Conservation (phyloP, 2,888 invertebrate genomes). For the Eristalinus aeneus region DNA sequence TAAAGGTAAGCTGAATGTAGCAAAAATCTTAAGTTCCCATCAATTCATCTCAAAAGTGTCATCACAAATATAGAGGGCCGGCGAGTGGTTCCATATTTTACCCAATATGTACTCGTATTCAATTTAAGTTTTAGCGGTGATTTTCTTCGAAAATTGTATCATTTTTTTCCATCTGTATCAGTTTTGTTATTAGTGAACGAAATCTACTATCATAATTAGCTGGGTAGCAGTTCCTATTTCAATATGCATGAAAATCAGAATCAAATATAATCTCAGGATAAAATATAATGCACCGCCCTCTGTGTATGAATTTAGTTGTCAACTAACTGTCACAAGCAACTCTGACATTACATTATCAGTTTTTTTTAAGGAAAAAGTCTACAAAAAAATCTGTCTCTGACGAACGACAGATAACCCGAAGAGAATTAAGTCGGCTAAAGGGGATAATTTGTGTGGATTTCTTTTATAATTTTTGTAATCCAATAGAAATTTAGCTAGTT, state of each 20-base stretch:
- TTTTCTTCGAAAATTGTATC: no score
- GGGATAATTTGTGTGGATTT: background rate
- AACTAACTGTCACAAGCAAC: slow-evolving; percentile 14
- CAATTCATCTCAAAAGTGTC: no score
- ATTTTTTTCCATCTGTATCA: no score
- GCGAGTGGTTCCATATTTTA: no score
- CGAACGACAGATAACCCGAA: slow-evolving; percentile 15
- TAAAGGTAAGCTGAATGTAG: no score
- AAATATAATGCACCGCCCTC: background rate
- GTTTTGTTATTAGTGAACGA: no score
- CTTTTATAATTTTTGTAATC: slow-evolving; percentile 27
- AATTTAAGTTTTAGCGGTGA: no score
- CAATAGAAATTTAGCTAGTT: background rate
- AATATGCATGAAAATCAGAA: background rate
- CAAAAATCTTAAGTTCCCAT: no score
- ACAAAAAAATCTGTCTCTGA: slow-evolving; percentile 17
- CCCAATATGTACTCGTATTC: no score
- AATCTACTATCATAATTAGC: no score
- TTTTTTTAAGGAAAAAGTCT: slow-evolving; percentile 42
- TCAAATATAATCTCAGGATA: background rate
- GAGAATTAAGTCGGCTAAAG: slow-evolving; percentile 2
- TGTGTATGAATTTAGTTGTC: background rate
- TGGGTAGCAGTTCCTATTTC: no score
- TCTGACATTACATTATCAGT: slow-evolving; percentile 55
- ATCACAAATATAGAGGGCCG: no score